phyloP scores from a whole-genome alignment of 2,797 vertebrate species.

The Brotogeris chrysoptera region DNA sequence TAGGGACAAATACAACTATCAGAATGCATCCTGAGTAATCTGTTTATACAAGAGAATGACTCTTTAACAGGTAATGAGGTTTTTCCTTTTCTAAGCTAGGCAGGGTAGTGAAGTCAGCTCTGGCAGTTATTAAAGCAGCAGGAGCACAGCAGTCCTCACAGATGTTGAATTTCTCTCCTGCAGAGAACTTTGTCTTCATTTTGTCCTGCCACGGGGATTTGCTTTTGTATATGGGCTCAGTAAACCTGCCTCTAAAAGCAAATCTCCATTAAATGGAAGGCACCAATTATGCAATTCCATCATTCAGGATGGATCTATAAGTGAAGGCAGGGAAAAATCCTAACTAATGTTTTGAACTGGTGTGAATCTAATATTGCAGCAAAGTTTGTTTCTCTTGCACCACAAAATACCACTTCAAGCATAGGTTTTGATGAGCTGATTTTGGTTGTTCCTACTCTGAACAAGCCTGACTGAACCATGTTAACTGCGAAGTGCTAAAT shows the following conservation, averaged over 20 bases:
- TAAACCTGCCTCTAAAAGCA: neutral
- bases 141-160: neutral
- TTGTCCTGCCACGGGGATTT: neutral
- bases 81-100: conserved; percentile 2
- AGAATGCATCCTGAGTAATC: neutral
- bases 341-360: neutral
- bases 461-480: neutral
- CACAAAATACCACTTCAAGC: neutral
- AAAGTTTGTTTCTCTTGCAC: neutral
- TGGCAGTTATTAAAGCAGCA: conserved; percentile 37
- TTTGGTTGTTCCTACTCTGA: neutral
- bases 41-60: neutral
- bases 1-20: neutral
- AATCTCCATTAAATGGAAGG: neutral
- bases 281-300: neutral
- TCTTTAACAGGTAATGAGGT: conserved; percentile 20
- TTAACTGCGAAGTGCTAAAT: neutral
- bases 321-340: neutral
- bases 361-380: neutral
- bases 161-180: conserved; percentile 17
- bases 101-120: neutral
- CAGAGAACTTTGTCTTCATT: neutral
- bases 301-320: neutral
- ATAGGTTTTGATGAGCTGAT: neutral
- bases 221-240: neutral